These are phyloP conservation scores for Agrilus mali DNA, from an alignment of 2,888 invertebrate genomes.

Conservation along the genomic window DNA sequence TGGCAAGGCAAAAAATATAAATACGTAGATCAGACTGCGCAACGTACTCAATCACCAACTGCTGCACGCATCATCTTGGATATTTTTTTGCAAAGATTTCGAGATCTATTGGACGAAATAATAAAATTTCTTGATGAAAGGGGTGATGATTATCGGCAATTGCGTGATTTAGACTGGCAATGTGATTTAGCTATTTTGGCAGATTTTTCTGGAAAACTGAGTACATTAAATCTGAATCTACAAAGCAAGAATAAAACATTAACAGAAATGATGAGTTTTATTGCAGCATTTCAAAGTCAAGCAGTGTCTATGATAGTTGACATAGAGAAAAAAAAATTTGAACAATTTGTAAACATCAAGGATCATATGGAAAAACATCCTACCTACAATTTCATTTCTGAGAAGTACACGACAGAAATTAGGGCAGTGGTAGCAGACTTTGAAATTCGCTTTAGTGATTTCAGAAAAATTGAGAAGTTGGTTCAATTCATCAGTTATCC, in stretches of 20 bases:
- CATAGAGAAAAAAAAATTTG: slow-evolving; percentile 5
- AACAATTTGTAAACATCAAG: slow-evolving; percentile 10
- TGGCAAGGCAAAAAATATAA: too few relatives aligned
- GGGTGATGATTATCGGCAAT: slow-evolving; percentile 2
- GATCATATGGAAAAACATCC: slow-evolving; percentile 7
- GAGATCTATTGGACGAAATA: slow-evolving; percentile 4
- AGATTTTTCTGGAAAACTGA: slow-evolving; percentile 8
- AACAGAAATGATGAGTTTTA: slow-evolving; percentile 10
- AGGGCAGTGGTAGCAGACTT: slow-evolving; percentile 10
- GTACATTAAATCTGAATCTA: slow-evolving; percentile 11
- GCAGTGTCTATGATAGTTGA: slow-evolving; percentile 7
- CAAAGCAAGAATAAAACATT: slow-evolving; percentile 12
- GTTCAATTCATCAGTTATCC: slow-evolving; percentile 9
- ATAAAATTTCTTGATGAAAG: slow-evolving; percentile 2
- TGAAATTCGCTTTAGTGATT: slow-evolving; percentile 10
- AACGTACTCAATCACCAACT: too few relatives aligned
- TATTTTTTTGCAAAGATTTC: slow-evolving; percentile 6
- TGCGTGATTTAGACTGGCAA: slow-evolving; percentile 4
- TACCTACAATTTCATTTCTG: slow-evolving; percentile 8
- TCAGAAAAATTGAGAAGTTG: slow-evolving; percentile 10
- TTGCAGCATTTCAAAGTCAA: slow-evolving; percentile 4
- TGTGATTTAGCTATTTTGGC: slow-evolving; percentile 9
- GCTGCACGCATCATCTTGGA: too few relatives aligned
- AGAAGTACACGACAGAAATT: slow-evolving; percentile 9
- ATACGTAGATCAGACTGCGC: too few relatives aligned